Conservation (phyloP, 2,888 invertebrate genomes). For the Strigamia maritima region DNA sequence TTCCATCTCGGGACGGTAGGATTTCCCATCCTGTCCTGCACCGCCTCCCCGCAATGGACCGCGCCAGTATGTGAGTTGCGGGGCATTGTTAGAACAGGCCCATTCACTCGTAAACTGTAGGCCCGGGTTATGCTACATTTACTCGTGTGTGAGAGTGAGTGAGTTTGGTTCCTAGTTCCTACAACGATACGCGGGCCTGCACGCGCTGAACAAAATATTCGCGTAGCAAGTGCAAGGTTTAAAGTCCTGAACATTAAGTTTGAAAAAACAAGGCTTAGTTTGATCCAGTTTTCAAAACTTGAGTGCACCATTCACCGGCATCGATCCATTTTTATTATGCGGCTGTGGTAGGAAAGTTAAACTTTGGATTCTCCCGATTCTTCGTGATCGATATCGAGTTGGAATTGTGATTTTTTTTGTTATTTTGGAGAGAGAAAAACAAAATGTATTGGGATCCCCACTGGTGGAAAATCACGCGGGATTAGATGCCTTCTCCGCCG, state of each 20-base stretch:
- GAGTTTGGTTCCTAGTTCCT: neutral
- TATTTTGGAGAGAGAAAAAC: no score
- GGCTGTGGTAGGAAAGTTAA: neutral
- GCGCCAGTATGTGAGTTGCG: neutral
- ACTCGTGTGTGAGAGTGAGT: neutral
- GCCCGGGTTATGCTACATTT: constrained; percentile 1
- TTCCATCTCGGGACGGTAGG: neutral
- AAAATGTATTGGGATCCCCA: neutral
- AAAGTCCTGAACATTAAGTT: neutral
- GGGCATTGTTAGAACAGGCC: constrained; percentile 12
- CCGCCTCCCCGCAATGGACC: neutral
- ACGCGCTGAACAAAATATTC: neutral
- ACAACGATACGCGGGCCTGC: neutral
- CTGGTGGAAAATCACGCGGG: neutral
- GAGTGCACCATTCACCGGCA: neutral
- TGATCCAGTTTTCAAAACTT: no score
- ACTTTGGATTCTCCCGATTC: no score
- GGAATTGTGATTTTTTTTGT: neutral
- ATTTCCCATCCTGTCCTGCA: neutral
- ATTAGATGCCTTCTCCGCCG: constrained; percentile 10
- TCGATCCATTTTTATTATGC: neutral
- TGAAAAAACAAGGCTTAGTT: neutral
- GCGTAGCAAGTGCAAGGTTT: neutral
- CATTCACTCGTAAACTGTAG: constrained; percentile 2
- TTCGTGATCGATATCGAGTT: no score